Conservation (phyloP, 2,888 invertebrate genomes). For the Nycteola revayana region DNA sequence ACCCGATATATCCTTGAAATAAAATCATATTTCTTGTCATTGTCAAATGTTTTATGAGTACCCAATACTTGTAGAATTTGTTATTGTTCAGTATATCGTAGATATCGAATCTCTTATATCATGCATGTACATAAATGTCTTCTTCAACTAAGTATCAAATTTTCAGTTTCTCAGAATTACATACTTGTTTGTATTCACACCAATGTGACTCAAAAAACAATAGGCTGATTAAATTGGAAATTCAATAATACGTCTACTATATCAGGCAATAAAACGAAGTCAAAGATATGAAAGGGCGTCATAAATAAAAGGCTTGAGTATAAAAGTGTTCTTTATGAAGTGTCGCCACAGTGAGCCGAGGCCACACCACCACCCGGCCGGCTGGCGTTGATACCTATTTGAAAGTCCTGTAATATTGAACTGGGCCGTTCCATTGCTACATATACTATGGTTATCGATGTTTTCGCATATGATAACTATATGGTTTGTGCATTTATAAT, state of each 20-base stretch:
- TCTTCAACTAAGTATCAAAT: no score
- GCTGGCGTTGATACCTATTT: conserved; percentile 75
- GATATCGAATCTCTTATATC: no score
- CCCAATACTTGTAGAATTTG: no score
- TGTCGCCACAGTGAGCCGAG: conserved; percentile 63
- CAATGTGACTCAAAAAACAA: conserved; percentile 18
- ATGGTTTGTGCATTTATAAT: not conserved
- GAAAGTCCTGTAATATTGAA: conserved; percentile 76
- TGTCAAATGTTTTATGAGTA: no score
- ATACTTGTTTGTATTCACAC: conserved; percentile 12
- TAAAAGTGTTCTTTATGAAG: conserved; percentile 81
- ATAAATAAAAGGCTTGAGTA: conserved; percentile 78
- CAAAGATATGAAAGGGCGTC: conserved; percentile 69
- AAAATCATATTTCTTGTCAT: no score
- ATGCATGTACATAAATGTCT: no score
- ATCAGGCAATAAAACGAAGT: conserved; percentile 66
- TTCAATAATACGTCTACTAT: conserved; percentile 54
- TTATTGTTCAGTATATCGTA: no score
- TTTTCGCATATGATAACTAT: conserved; percentile 20
- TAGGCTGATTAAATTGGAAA: conserved; percentile 46
- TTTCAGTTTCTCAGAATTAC: no score
- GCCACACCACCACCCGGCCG: conserved; percentile 43
- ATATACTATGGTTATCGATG: conserved; percentile 48
- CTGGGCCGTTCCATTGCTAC: conserved; percentile 44
- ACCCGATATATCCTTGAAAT: conserved; percentile 22